phyloP scores from a whole-genome alignment of 1,140 invertebrate genomes.

The Saxidomus purpurata region DNA sequence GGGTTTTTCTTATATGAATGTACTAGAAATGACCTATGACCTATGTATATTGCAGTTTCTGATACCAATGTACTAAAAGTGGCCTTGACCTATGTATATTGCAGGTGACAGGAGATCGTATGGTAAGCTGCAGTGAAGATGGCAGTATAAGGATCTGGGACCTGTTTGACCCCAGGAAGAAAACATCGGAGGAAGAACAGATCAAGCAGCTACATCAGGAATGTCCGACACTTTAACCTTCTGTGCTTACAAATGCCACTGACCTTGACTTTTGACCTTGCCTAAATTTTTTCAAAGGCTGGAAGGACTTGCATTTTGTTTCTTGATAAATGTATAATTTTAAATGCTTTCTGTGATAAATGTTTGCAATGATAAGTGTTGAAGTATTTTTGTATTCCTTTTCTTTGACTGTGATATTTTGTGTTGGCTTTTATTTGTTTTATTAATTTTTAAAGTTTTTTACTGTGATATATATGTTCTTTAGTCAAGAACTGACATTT shows the following conservation, averaged over 20 bases:
- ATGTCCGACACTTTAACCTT: constrained; percentile 32
- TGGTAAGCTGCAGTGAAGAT: constrained; percentile 83
- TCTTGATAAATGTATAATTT: too few relatives aligned
- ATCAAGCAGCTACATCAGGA: constrained; percentile 64
- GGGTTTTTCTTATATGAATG: too few relatives aligned
- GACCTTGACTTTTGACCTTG: constrained; percentile 1
- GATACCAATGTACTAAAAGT: not conserved
- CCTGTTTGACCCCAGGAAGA: constrained; percentile 69
- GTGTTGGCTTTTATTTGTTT: too few relatives aligned
- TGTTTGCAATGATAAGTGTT: too few relatives aligned
- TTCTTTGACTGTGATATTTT: too few relatives aligned
- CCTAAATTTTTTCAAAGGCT: too few relatives aligned
- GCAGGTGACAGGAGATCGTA: constrained; percentile 77
- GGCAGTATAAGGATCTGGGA: constrained; percentile 82
- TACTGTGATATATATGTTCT: too few relatives aligned
- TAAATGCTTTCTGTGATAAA: too few relatives aligned
- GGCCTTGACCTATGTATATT: constrained; percentile 23
- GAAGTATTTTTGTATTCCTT: too few relatives aligned
- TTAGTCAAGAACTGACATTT: too few relatives aligned
- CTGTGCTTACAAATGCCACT: not conserved
- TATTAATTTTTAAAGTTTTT: too few relatives aligned
- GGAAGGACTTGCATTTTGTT: too few relatives aligned
- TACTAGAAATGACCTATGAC: constrained; percentile 1
- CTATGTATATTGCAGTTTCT: not conserved
- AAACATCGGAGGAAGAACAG: constrained; percentile 53